phyloP scores from a whole-genome alignment of 2,888 invertebrate genomes.

The Zaprionus bogoriensis region DNA sequence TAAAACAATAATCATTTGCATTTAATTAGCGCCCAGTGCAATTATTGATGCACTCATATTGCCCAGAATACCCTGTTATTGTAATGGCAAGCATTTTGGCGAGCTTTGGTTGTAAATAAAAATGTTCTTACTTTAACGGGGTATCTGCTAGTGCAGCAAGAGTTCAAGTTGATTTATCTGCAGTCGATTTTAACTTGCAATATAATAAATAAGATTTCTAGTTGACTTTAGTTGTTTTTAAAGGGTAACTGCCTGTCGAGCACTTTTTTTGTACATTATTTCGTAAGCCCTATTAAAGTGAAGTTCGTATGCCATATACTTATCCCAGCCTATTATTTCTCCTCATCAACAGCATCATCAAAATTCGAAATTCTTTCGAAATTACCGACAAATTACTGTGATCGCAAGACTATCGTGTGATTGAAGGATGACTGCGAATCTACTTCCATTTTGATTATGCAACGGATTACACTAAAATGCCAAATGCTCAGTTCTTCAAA shows the following conservation, averaged over 20 bases:
- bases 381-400: background rate
- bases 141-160: background rate
- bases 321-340: background rate
- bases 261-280: background rate
- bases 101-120: no score
- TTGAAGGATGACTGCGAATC: no score
- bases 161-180: no score
- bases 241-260: background rate
- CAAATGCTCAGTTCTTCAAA: no score
- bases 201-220: no score
- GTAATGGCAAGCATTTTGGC: background rate
- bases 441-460: no score
- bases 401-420: background rate
- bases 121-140: background rate
- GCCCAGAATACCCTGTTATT: conserved; percentile 3
- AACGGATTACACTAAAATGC: no score
- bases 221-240: no score
- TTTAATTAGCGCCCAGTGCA: conserved; percentile 50
- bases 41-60: conserved; percentile 25
- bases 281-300: background rate
- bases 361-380: background rate
- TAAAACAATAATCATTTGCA: conserved; percentile 45
- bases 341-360: background rate
- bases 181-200: no score
- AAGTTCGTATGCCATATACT: no score